Evolutionary conservation across 2,113 vertebrate species (phyloP), one percentile per base, ranked within the genome.

Genomic region (Sakesphorus luctuosus): DNA sequence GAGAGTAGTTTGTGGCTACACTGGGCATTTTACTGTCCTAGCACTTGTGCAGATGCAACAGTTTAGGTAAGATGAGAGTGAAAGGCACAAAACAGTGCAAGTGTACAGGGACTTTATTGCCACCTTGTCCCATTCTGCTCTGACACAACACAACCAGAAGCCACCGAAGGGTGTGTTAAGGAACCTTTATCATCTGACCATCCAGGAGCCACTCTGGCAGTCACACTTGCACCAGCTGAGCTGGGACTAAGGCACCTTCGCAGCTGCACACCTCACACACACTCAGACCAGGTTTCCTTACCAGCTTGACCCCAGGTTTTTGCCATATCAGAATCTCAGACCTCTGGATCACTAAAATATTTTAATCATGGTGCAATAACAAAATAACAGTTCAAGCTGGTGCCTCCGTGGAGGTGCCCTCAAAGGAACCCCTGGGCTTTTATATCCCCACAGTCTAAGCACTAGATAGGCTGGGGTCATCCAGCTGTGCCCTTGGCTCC

Each of bases 331-430:
- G 26, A 67, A 21, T 23, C 72, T 69, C 63, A 90, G 63, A 69
- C 3, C 0, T 33, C 49, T 77, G 35, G 21, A 77, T 36, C 31
- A 43, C 31, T 49, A n/a, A 77, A 63, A 8, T 56, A 77, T 36
- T 77, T 84, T 63, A 84, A 56, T 50, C 56, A 11, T 19, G 18
- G 18, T 33, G 14, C 55, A 83, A 62, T 19, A 89, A 47, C 35
- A 69, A 15, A 83, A 5, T 40, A 55, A 43, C 46, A 83, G 14
- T 40, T 76, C 0, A 0, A 49, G 25, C 7, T 1, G 3, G 4
- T 47, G 71, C 31, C 38, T 31, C 47, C 21, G 40, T 43, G 35
- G 75, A 69, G 11, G 29, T 40, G n/a, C 13, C 7, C 52, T 2
- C 20, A 69, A 68, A 82, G 9, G 36, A 55, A 61, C 35, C 5